phyloP scores from a whole-genome alignment of 2,113 vertebrate genomes.

The Sarotherodon lohbergeri region DNA sequence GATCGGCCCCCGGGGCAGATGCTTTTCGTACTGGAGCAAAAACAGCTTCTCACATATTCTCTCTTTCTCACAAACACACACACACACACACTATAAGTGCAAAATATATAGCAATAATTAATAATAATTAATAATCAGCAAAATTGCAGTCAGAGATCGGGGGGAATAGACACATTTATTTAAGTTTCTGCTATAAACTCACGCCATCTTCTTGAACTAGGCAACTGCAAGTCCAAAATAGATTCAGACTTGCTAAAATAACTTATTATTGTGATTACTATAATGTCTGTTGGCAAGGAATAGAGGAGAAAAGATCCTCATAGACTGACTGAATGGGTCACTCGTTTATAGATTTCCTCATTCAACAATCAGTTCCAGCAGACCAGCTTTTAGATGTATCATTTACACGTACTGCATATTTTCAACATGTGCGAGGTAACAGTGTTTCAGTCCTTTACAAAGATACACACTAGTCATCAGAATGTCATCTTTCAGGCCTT shows the following conservation, averaged over 20 bases:
- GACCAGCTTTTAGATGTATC: background rate
- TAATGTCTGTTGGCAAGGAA: background rate
- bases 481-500: background rate
- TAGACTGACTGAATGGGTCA: background rate
- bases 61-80: background rate
- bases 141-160: background rate
- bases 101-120: background rate
- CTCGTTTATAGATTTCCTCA: background rate
- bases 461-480: background rate
- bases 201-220: background rate
- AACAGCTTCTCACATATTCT: background rate
- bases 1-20: background rate
- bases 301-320: background rate
- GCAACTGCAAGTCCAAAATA: background rate
- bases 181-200: background rate
- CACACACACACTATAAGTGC: background rate
- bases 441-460: background rate
- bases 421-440: background rate
- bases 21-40: background rate
- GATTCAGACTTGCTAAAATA: background rate
- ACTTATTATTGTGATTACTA: background rate
- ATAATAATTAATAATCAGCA: background rate
- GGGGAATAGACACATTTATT: background rate
- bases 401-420: background rate
- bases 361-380: rapidly evolving